Evolutionary conservation across 2,888 invertebrate genomes (phyloP), one percentile per base, ranked within the genome.

Genomic region (Pilophorus perplexus): DNA sequence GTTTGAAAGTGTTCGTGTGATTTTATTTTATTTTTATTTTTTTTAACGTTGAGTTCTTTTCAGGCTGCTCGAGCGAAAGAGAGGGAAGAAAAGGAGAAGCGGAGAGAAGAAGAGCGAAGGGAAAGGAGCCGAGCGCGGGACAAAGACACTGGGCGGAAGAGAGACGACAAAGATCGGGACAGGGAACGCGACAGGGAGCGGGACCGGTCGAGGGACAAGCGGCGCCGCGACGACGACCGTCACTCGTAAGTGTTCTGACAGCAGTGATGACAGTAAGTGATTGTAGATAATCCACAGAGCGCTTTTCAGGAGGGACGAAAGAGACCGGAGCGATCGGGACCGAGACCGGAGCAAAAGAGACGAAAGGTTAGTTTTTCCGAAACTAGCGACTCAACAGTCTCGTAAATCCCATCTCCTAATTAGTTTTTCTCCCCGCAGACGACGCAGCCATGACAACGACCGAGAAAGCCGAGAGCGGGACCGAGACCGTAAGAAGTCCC

Each of bases 1-100:
- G n/a, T n/a, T n/a, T n/a, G n/a, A n/a, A n/a, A 71, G 42, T 72
- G 65, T 18, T 6, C 37, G 2, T 48, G 44, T 54, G 22, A 8
- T 23, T 27, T 12, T 12, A 28, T 22, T 20, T 57, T 40, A 6
- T 40, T 12, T 12, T 40, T 3, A 12, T 5, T 40, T 40, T 12
- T 40, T 12, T 3, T 33, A 6, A 33, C 33, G 10, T 33, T 33
- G n/a, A n/a, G n/a, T n/a, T n/a, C n/a, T n/a, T 40, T 10, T 48
- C n/a, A 78, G 80, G 76, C 74, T 68, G 78, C 77, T 73, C 75
- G 80, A 67, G 78, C 79, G 70, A 79, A 80, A 74, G 78, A 79
- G 69, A 74, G 80, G 71, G 79, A 81, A 72, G 80, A 81, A 69
- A 78, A 81, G 71, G 82, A 82, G 69, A 80, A 79, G 67, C 78